phyloP scores from a whole-genome alignment of 2,888 invertebrate genomes.

The Himalopsyche anomala region DNA sequence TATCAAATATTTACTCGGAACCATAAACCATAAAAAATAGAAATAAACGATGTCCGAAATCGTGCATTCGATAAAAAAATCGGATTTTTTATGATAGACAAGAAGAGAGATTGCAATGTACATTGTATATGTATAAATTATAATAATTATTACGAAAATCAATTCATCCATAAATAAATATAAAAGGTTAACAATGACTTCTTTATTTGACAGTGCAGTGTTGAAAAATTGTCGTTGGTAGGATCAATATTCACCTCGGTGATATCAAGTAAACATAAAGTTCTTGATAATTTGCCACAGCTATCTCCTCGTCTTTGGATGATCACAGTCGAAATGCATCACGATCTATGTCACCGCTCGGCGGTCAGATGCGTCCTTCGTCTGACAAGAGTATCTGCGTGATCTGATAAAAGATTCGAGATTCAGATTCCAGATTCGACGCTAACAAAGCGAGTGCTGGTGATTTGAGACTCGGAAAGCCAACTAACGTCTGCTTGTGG shows the following conservation, averaged over 20 bases:
- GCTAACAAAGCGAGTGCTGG: slow-evolving; percentile 17
- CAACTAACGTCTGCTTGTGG: slow-evolving; percentile 8
- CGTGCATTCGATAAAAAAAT: no score
- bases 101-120: no score
- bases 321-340: slow-evolving; percentile 2
- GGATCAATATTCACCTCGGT: background rate
- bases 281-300: slow-evolving; percentile 16
- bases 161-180: no score
- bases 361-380: background rate
- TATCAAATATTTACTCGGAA: no score
- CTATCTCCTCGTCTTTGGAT: slow-evolving; percentile 5
- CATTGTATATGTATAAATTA: no score
- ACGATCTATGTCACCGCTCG: slow-evolving; percentile 17
- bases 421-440: background rate
- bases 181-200: background rate
- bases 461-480: background rate
- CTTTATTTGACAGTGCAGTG: background rate
- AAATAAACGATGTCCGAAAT: no score
- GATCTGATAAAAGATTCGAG: slow-evolving; percentile 9
- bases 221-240: background rate
- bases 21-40: no score
- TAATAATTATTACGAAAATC: no score
- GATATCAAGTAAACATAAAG: background rate
- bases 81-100: no score
- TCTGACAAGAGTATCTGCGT: background rate